These are phyloP conservation scores for Deroptyus accipitrinus DNA, from an alignment of 2,113 vertebrate species.

Conservation along the genomic window DNA sequence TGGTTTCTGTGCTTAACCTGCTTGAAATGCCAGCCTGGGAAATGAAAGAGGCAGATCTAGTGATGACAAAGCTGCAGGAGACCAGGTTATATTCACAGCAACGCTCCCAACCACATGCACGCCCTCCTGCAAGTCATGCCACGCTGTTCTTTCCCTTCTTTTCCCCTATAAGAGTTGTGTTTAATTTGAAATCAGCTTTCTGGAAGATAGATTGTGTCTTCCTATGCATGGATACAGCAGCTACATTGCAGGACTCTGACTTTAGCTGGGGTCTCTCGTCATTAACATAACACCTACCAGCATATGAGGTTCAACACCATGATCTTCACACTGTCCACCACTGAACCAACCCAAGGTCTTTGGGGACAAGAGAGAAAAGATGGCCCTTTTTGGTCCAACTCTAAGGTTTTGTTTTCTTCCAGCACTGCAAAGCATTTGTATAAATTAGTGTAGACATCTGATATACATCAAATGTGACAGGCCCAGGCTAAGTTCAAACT, in stretches of 20 bases:
- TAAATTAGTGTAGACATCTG: conserved; percentile 45
- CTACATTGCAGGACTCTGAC: neutral
- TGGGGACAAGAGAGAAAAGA: neutral
- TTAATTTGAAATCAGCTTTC: neutral
- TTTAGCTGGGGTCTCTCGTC: neutral
- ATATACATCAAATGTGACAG: conserved; percentile 55
- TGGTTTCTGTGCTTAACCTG: neutral
- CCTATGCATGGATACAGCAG: neutral
- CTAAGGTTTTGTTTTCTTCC: neutral
- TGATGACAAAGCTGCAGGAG: neutral
- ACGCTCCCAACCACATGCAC: neutral
- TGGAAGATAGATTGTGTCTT: neutral
- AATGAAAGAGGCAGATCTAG: neutral
- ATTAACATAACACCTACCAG: neutral
- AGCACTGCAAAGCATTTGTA: neutral
- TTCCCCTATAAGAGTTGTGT: neutral
- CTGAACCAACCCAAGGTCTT: neutral
- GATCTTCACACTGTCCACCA: fast-evolving
- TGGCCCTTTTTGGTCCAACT: neutral
- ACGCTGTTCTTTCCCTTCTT: neutral
- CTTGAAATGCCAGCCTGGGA: neutral
- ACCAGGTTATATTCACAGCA: neutral
- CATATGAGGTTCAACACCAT: fast-evolving
- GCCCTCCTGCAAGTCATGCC: neutral
- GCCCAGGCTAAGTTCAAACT: conserved; percentile 26